A percentile compares a stretch with the other conserved stretches of the same genome.
Conservation (phyloP, 1,140 invertebrate species). For the Brachionus sp. region DNA sequence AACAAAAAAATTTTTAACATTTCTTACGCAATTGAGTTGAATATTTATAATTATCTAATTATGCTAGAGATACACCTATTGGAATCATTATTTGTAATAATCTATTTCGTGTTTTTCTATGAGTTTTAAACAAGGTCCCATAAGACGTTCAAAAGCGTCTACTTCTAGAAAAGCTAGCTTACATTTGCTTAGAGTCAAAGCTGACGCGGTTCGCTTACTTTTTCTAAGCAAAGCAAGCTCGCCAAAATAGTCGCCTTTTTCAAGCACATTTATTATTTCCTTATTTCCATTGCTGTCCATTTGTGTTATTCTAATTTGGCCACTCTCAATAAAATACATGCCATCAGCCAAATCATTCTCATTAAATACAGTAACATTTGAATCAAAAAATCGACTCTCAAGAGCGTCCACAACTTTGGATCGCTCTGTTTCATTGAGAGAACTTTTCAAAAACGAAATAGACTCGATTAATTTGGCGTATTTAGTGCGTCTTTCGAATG, state of each 20-base stretch:
- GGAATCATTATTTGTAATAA: neutral
- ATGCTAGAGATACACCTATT: slow-evolving; percentile 14
- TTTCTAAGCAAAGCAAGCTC: slow-evolving; percentile 11
- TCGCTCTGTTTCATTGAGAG: slow-evolving; percentile 73
- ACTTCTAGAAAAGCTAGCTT: slow-evolving; percentile 82
- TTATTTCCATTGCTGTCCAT: slow-evolving; percentile 49
- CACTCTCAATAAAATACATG: slow-evolving; percentile 90
- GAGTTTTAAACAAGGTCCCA: slow-evolving; percentile 95
- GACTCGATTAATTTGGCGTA: slow-evolving; percentile 86
- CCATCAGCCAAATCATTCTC: slow-evolving; percentile 81
- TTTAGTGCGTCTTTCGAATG: slow-evolving; percentile 90
- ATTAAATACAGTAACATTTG: slow-evolving; percentile 76
- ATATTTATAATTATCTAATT: neutral
- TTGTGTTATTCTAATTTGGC: slow-evolving; percentile 68
- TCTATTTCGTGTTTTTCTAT: slow-evolving; percentile 81
- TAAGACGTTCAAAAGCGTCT: slow-evolving; percentile 88
- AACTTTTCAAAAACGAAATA: slow-evolving; percentile 65
- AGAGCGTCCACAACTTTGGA: slow-evolving; percentile 94
- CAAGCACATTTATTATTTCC: slow-evolving; percentile 50
- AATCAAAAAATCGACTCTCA: slow-evolving; percentile 70
- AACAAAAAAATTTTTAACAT: neutral
- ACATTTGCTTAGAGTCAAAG: slow-evolving; percentile 50
- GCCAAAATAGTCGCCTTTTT: slow-evolving; percentile 54
- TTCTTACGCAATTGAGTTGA: slow-evolving; percentile 5
- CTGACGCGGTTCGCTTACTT: neutral